These are phyloP conservation scores for Drosophila orosa DNA, from an alignment of 1,140 invertebrate species.

Conservation along the genomic window DNA sequence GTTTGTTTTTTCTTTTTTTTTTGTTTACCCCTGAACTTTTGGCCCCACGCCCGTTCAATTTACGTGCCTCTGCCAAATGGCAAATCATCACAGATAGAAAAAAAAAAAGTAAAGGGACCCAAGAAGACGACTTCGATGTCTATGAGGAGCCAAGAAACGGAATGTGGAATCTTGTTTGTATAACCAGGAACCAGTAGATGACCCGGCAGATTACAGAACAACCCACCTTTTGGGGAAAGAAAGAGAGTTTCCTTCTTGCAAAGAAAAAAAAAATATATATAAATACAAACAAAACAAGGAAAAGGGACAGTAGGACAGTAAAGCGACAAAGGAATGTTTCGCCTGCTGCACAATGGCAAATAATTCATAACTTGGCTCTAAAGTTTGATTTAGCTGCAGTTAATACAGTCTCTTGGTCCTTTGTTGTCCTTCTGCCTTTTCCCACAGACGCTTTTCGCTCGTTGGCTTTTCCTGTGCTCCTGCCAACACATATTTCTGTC, in stretches of 20 bases:
- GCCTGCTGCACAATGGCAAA: constrained; percentile 77
- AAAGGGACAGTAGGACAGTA: constrained; percentile 22
- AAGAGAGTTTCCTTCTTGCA: constrained; percentile 34
- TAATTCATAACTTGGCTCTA: constrained; percentile 80
- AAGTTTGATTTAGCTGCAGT: constrained; percentile 82
- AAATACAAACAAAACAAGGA: constrained; percentile 5
- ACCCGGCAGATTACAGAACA: constrained; percentile 30
- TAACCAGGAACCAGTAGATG: constrained; percentile 40
- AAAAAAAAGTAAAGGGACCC: constrained; percentile 24
- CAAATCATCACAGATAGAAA: constrained; percentile 71
- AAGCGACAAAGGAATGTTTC: constrained; percentile 70
- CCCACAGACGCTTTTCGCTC: constrained; percentile 3
- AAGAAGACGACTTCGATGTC: constrained; percentile 3
- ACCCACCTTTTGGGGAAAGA: not conserved
- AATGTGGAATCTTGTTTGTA: constrained; percentile 49
- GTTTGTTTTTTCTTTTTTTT: constrained; percentile 15
- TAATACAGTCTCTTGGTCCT: constrained; percentile 57
- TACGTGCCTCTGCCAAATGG: constrained; percentile 68
- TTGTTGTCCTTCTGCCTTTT: not conserved
- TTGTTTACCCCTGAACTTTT: constrained; percentile 39
- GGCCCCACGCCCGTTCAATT: constrained; percentile 44
- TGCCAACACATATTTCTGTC: constrained; percentile 40
- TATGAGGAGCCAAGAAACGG: constrained; percentile 19
- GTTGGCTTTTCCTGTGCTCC: constrained; percentile 3
- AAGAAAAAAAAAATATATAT: not conserved